Evolutionary conservation across 1,140 invertebrate genomes (phyloP).

Genomic region (Aphidius ervi): DNA sequence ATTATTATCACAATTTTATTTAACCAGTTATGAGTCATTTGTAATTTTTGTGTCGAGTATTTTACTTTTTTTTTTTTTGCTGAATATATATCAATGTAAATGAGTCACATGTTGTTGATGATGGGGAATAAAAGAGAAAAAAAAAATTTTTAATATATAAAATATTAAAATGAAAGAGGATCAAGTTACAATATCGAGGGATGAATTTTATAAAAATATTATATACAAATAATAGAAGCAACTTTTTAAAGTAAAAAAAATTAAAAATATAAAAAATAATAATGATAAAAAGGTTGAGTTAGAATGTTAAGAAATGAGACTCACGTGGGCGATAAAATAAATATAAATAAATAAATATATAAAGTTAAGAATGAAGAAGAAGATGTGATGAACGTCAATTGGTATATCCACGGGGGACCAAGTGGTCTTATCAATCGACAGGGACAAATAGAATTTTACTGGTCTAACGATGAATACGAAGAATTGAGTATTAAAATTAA

Average conservation of each 20-base stretch:
- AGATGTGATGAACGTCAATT: slow-evolving; percentile 10
- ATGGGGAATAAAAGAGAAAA: no score
- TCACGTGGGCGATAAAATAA: background rate
- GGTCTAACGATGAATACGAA: slow-evolving; percentile 18
- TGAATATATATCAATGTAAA: no score
- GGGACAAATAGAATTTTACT: slow-evolving; percentile 11
- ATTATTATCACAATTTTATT: no score
- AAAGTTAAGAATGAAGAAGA: slow-evolving; percentile 6
- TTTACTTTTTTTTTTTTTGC: no score
- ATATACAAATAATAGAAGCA: no score
- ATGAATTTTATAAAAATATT: no score
- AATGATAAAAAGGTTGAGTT: background rate
- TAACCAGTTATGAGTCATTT: no score
- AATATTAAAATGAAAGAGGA: no score
- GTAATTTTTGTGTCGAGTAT: no score
- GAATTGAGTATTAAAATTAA: slow-evolving; percentile 28
- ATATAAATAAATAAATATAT: background rate
- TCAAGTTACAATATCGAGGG: no score
- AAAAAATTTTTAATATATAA: no score
- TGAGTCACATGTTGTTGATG: no score
- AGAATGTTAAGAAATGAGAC: background rate
- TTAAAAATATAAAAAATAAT: background rate
- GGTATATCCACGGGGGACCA: background rate
- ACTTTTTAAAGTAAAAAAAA: background rate
- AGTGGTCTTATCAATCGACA: slow-evolving; percentile 15